phyloP scores from a whole-genome alignment of 2,797 vertebrate genomes.

The Silurus lanzhouensis region DNA sequence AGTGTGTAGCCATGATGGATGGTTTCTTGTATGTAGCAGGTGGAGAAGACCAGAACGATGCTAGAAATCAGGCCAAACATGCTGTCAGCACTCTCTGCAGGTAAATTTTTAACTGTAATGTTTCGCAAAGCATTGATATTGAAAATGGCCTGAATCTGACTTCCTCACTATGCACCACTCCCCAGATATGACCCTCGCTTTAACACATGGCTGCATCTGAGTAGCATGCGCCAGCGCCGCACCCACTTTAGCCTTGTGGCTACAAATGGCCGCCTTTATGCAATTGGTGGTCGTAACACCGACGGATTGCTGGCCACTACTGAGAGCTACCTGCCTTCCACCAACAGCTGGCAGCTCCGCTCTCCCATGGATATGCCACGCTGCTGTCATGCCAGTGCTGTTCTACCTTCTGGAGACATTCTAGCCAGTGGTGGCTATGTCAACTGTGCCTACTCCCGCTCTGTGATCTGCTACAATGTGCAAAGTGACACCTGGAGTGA shows the following conservation, averaged over 20 bases:
- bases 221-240: conserved; percentile 82
- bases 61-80: conserved; percentile 86
- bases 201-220: conserved; percentile 84
- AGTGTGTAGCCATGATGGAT: conserved; percentile 85
- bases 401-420: conserved; percentile 75
- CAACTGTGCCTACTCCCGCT: conserved; percentile 82
- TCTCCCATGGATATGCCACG: conserved; percentile 78
- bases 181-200: conserved; percentile 84
- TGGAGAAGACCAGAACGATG: conserved; percentile 86
- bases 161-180: background rate
- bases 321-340: conserved; percentile 81
- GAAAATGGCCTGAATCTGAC: background rate
- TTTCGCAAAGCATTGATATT: background rate
- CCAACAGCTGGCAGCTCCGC: conserved; percentile 83
- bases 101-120: conserved; percentile 54
- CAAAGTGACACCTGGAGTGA: conserved; percentile 76
- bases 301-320: conserved; percentile 78
- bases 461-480: conserved; percentile 74
- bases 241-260: conserved; percentile 84
- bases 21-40: conserved; percentile 84
- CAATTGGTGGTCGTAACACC: conserved; percentile 81
- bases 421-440: conserved; percentile 82
- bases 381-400: conserved; percentile 82
- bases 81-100: conserved; percentile 84
- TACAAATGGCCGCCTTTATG: conserved; percentile 79